A percentile compares a stretch with the other conserved stretches of the same genome.
Evolutionary conservation across 2,113 vertebrate genomes (phyloP).

Genomic region (Micronisus gabar): DNA sequence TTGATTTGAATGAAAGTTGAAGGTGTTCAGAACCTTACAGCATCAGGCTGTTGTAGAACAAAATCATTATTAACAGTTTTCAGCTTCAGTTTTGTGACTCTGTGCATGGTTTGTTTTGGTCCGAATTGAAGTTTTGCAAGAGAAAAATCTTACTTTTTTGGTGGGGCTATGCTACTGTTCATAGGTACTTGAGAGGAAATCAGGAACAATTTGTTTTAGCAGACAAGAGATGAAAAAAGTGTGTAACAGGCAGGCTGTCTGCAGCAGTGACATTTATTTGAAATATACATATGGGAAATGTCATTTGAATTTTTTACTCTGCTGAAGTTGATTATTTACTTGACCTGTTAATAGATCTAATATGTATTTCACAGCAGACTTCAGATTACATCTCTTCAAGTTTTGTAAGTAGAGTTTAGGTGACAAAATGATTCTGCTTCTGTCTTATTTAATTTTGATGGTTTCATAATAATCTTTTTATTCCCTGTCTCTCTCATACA

Average conservation of each 20-base stretch:
- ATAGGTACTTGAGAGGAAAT: not conserved
- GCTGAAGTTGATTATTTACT: not conserved
- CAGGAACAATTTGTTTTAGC: not conserved
- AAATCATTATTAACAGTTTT: not conserved
- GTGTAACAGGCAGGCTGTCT: not conserved
- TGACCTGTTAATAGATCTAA: not conserved
- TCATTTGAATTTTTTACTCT: not conserved
- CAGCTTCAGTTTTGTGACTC: not conserved
- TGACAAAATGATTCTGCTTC: not conserved
- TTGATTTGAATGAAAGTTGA: not conserved
- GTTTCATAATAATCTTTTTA: not conserved
- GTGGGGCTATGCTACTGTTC: not conserved
- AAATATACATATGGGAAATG: not conserved
- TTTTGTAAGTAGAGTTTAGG: not conserved
- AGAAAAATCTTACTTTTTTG: not conserved
- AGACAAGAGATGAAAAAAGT: not conserved
- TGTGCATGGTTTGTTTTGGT: not conserved
- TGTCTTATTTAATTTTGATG: not conserved
- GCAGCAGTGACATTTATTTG: not conserved
- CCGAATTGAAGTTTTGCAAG: not conserved
- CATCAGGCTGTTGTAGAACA: not conserved
- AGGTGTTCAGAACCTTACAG: not conserved
- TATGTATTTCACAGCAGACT: not conserved
- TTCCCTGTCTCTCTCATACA: not conserved
- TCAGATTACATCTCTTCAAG: not conserved